These are phyloP conservation scores for Mus caroli DNA, from an alignment of 2,797 vertebrate species.

Conservation along the genomic window DNA sequence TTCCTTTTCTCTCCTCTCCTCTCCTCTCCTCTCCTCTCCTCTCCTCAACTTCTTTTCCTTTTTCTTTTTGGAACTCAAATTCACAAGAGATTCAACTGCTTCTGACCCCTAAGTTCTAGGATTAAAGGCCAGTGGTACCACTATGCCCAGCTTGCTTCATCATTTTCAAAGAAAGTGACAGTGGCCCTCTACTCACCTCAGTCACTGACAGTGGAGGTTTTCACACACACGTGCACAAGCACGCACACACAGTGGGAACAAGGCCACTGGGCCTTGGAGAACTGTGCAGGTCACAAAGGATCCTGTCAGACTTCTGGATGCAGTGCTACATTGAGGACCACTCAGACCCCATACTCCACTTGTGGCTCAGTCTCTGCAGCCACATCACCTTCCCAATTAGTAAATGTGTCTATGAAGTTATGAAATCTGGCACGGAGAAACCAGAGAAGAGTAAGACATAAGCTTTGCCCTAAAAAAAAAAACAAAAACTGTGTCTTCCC, in stretches of 20 bases:
- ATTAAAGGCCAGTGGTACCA: neutral
- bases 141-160: neutral
- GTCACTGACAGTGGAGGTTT: neutral
- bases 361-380: neutral
- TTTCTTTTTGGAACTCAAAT: neutral
- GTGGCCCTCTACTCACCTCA: neutral
- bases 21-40: too few relatives aligned
- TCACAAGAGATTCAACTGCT: too few relatives aligned
- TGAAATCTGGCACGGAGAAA: neutral
- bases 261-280: too few relatives aligned
- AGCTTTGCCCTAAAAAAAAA: neutral
- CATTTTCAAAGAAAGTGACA: neutral
- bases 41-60: too few relatives aligned
- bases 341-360: neutral
- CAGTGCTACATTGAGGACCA: neutral
- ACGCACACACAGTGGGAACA: neutral
- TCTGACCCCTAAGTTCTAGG: neutral
- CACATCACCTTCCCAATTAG: neutral
- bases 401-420: neutral
- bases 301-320: neutral
- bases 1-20: too few relatives aligned
- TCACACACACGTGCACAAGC: neutral
- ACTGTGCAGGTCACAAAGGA: too few relatives aligned
- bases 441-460: neutral
- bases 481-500: neutral